Conservation (phyloP, 2,113 vertebrate species). For the Ceyx margarethae region DNA sequence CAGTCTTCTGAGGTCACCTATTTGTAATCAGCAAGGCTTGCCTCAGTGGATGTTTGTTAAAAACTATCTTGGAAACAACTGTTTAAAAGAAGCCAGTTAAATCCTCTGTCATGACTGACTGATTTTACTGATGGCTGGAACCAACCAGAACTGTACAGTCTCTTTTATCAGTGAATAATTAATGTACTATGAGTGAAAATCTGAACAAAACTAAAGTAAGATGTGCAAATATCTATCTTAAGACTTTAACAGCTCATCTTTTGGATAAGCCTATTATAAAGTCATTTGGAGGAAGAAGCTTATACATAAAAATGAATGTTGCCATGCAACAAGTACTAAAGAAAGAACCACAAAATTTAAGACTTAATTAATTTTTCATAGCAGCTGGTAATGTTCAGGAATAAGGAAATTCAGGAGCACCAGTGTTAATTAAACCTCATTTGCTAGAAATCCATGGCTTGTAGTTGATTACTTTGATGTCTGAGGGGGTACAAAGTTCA, state of each 20-base stretch:
- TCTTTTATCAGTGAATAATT: not conserved
- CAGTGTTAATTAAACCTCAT: constrained; percentile 30
- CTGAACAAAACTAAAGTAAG: not conserved
- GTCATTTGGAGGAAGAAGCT: constrained; percentile 42
- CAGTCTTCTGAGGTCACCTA: not conserved
- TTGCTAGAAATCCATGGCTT: not conserved
- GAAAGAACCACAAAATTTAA: constrained; percentile 50
- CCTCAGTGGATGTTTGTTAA: not conserved
- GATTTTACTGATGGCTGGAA: not conserved
- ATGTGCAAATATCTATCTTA: constrained; percentile 17
- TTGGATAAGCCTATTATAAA: constrained; percentile 26
- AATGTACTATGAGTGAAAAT: not conserved
- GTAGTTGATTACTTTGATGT: not conserved
- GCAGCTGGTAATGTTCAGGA: constrained; percentile 38
- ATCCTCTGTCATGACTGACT: not conserved
- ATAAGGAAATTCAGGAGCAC: constrained; percentile 8
- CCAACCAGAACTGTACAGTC: not conserved
- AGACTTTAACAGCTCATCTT: constrained; percentile 30
- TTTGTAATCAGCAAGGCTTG: not conserved
- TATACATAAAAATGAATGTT: constrained; percentile 62
- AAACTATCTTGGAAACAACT: not conserved
- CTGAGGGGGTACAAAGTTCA: not conserved
- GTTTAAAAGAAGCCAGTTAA: not conserved
- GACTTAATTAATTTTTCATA: constrained; percentile 33
- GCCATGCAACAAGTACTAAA: constrained; percentile 65